A percentile compares a stretch with the other conserved stretches of the same genome.
Evolutionary conservation across 1,140 invertebrate genomes (phyloP).

Genomic region (Zaprionus tsacasi): DNA sequence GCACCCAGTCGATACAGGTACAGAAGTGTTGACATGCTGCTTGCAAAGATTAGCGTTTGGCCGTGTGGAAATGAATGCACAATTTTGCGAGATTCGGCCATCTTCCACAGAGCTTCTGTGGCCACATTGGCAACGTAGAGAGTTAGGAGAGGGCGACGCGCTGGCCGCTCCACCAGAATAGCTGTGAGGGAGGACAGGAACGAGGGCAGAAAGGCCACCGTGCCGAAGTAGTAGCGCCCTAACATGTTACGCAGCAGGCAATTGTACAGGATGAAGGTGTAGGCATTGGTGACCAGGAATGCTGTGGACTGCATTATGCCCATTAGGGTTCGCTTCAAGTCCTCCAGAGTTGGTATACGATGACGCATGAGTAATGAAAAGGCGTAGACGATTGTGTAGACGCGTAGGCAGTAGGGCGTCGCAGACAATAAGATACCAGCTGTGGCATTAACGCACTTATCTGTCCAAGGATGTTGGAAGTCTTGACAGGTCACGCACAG

Average conservation of each 20-base stretch:
- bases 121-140: constrained; percentile 93
- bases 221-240: constrained; percentile 89
- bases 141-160: constrained; percentile 88
- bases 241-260: constrained; percentile 88
- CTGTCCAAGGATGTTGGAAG: constrained; percentile 91
- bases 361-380: constrained; percentile 90
- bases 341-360: constrained; percentile 87
- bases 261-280: constrained; percentile 89
- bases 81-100: constrained; percentile 88
- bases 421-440: constrained; percentile 88
- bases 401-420: constrained; percentile 88
- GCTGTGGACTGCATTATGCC: constrained; percentile 90
- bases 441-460: constrained; percentile 88
- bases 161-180: constrained; percentile 90
- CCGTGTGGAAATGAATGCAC: constrained; percentile 87
- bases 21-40: constrained; percentile 86
- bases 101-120: constrained; percentile 91
- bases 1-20: constrained; percentile 86
- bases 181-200: constrained; percentile 89
- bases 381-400: constrained; percentile 91
- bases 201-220: constrained; percentile 89
- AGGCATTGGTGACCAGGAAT: constrained; percentile 90
- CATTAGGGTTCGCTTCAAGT: constrained; percentile 87
- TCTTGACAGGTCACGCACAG: constrained; percentile 87
- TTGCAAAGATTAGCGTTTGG: constrained; percentile 88